Base-by-base conservation (phyloP, 2,888 invertebrate genomes). In the Rhodophaea formosa region DNA sequence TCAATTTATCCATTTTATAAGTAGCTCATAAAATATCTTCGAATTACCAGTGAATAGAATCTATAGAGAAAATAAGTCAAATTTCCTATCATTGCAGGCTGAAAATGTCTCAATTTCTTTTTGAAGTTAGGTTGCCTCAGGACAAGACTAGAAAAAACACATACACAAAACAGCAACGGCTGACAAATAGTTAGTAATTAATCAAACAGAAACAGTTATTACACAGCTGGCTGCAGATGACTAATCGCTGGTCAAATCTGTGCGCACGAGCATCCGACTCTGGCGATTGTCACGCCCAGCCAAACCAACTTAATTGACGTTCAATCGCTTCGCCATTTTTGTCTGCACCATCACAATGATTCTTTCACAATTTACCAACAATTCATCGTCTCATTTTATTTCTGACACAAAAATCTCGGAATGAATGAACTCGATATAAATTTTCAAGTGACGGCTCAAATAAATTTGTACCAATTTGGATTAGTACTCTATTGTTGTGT, bases 271-370 rank as follows among this genome's bases (percentile, higher is more conserved):
- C 52, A 59, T 62, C 58, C 43, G 54, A 64, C 57, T 58, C 63
- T 57, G 60, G 62, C 67, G 67, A 71, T 74, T 70, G 76, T 74
- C 75, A 75, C 65, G 69, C 68, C 62, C 62, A 66, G 64, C 65
- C 66, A 57, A 61, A 67, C 70, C 64, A 63, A 68, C 69, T 47
- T 71, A 71, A 67, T 70, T 71, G 70, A 68, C 65, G 70, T 75
- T 70, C 70, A 71, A 69, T 60, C 70, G 67, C 65, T 60, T 64
- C 65, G 66, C 74, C 69, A 71, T 72, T 77, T 74, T 74, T 63
- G 69, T 70, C 64, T 67, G 75, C 70, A n/a, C n/a, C n/a, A 68
- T 69, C 62, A 63, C 69, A 73, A 75, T 71, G 66, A 63, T 60
- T 59, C 72, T 72, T 59, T 62, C 60, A 69, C 60, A 66, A 58